A percentile compares a stretch with the other conserved stretches of the same genome.
Conservation (phyloP, 2,888 invertebrate species). For the Caenorhabditis sp. region DNA sequence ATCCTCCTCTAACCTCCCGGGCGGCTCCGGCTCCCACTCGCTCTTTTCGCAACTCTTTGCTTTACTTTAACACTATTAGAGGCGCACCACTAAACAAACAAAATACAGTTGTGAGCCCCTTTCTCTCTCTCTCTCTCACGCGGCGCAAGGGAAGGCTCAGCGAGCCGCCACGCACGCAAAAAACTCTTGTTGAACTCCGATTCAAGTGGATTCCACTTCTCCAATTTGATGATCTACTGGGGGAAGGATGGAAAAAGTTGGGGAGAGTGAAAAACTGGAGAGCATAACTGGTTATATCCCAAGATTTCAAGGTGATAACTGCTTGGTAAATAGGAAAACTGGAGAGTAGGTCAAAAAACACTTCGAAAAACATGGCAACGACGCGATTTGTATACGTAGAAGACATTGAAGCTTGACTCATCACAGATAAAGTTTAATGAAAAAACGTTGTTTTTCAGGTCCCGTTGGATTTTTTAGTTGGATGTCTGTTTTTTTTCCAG, state of each 20-base stretch:
- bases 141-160: slow-evolving; percentile 11
- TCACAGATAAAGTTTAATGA: too few species aligned
- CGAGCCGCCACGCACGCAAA: slow-evolving; percentile 43
- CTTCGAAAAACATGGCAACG: too few species aligned
- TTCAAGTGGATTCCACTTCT: slow-evolving; percentile 58
- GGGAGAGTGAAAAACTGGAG: slow-evolving; percentile 1
- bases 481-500: not conserved
- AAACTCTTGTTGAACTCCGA: slow-evolving; percentile 55
- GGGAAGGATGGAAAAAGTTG: not conserved
- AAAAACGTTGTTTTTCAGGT: too few species aligned
- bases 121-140: slow-evolving; percentile 5
- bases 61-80: slow-evolving; percentile 52
- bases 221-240: slow-evolving; percentile 46
- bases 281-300: slow-evolving; percentile 35
- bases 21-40: slow-evolving; percentile 7
- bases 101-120: slow-evolving; percentile 41
- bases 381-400: too few species aligned
- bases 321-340: slow-evolving; percentile 27
- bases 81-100: slow-evolving; percentile 43
- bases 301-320: slow-evolving; percentile 49
- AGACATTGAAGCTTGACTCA: too few species aligned
- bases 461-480: not conserved
- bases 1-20: slow-evolving; percentile 28
- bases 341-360: slow-evolving; percentile 23
- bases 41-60: slow-evolving; percentile 51